Base-by-base conservation (phyloP, 2,888 invertebrate species). In the Hemicrepidius hirtus region DNA sequence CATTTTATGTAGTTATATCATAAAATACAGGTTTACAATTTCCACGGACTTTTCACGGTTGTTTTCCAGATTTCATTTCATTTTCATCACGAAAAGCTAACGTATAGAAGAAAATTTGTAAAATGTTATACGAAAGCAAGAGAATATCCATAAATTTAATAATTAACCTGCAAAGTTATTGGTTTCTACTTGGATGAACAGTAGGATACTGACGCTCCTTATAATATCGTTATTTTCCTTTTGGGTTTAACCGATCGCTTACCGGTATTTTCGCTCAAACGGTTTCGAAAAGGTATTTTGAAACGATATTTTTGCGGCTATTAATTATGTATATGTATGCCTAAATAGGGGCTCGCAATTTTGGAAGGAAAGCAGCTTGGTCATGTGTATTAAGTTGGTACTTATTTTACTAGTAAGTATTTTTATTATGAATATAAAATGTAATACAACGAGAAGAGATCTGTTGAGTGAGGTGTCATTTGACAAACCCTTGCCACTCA, bases 151-250 rank as follows among this genome's bases (percentile, higher is more conserved):
- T 57, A 57, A 57, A 57, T 57, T 57, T 57, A 57, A 37, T 57
- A 57, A 57, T 37, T 57, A 57, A 37, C 57, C 20, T 57, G 57
- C 37, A 57, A 57, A 57, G 35, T 37, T 57, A 37, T 57, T n/a
- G 37, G 57, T 18, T 37, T 53, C 37, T 57, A n/a, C 35, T 13
- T 5, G 57, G 12, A 57, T 32, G n/a, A 57, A 13, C 57, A 57
- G 21, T n/a, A 18, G 57, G 37, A 28, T 13, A 32, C 44, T 53
- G 13, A 53, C 53, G 28, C 16, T 53, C 53, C 21, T 49, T 28
- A n/a, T 50, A 21, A 28, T 9, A 13, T 24, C 24, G 28, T 49
- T 53, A 21, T 24, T 53, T 53, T 53, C 28, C 24, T 44, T 16
- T 44, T 44, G n/a, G 13, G 6, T 53, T 28, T 6, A 53, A 53